Percentiles rank a stretch among this genome's conserved stretches.
Conservation (phyloP, 2,888 invertebrate species). For the Mechanitis messenoides region DNA sequence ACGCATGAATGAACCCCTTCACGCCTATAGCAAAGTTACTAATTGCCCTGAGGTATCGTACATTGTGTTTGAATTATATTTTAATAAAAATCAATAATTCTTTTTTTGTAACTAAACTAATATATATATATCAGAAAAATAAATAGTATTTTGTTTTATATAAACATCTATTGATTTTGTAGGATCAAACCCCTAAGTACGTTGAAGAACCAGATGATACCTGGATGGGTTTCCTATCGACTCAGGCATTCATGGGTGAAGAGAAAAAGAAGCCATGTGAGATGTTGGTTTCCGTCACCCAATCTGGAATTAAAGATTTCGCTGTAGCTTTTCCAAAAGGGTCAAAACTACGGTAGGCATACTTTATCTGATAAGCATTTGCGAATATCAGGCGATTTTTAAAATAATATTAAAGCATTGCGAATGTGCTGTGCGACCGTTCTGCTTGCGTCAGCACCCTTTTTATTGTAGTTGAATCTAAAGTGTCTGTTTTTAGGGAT, state of each 20-base stretch:
- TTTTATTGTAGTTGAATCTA: background rate
- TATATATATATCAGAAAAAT: no score
- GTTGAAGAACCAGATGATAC: slow-evolving; percentile 38
- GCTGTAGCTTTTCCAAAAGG: slow-evolving; percentile 96
- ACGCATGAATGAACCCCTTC: slow-evolving; percentile 94
- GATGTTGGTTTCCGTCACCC: slow-evolving; percentile 94
- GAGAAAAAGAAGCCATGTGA: slow-evolving; percentile 86
- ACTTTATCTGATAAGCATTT: slow-evolving; percentile 21
- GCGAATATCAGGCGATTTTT: slow-evolving; percentile 35
- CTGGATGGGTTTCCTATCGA: slow-evolving; percentile 44
- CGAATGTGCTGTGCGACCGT: slow-evolving; percentile 14
- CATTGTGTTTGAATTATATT: no score
- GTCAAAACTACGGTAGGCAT: slow-evolving; percentile 87
- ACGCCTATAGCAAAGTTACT: slow-evolving; percentile 50
- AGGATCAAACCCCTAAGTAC: slow-evolving; percentile 10
- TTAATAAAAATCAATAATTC: no score
- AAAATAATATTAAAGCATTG: background rate
- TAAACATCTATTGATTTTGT: background rate
- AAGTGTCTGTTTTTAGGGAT: slow-evolving; percentile 79
- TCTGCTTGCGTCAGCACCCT: background rate
- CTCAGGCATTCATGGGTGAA: slow-evolving; percentile 30
- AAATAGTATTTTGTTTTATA: background rate
- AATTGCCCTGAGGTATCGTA: slow-evolving; percentile 50
- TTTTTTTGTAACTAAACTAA: no score
- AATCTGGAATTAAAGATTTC: slow-evolving; percentile 82